phyloP scores from a whole-genome alignment of 2,113 vertebrate genomes.

The Paradisaea rubra region DNA sequence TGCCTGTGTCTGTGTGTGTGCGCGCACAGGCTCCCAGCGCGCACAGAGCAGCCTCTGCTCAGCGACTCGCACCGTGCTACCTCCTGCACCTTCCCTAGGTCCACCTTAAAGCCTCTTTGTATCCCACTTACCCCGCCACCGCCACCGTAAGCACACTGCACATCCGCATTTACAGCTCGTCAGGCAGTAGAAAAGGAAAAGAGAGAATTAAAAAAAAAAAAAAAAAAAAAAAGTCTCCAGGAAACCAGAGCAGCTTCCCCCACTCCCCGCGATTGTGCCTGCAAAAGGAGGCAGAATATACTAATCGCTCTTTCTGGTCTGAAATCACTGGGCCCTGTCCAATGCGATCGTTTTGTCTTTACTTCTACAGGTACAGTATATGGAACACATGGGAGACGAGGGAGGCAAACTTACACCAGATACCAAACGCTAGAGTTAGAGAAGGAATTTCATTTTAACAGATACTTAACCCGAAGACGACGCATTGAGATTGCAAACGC shows the following conservation, averaged over 20 bases:
- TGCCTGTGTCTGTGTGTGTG: neutral
- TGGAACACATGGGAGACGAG: slow-evolving; percentile 79
- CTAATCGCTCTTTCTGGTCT: slow-evolving; percentile 25
- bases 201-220: neutral
- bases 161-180: neutral
- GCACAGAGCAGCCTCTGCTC: neutral
- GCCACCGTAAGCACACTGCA: neutral
- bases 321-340: slow-evolving; percentile 51
- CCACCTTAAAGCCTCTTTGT: neutral
- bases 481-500: slow-evolving; percentile 84
- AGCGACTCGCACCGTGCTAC: neutral
- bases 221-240: neutral
- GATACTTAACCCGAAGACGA: slow-evolving; percentile 82
- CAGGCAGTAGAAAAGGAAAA: neutral
- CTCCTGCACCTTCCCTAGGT: neutral
- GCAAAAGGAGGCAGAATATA: neutral
- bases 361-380: slow-evolving; percentile 78
- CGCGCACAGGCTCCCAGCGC: neutral
- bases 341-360: slow-evolving; percentile 60
- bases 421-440: slow-evolving; percentile 85
- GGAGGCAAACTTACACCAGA: slow-evolving; percentile 82
- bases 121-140: neutral
- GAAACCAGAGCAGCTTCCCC: neutral
- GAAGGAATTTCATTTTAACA: slow-evolving; percentile 85
- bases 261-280: neutral